A percentile compares a stretch with the other conserved stretches of the same genome.
Conservation (phyloP, 2,113 vertebrate genomes). For the Ciconia maguari region DNA sequence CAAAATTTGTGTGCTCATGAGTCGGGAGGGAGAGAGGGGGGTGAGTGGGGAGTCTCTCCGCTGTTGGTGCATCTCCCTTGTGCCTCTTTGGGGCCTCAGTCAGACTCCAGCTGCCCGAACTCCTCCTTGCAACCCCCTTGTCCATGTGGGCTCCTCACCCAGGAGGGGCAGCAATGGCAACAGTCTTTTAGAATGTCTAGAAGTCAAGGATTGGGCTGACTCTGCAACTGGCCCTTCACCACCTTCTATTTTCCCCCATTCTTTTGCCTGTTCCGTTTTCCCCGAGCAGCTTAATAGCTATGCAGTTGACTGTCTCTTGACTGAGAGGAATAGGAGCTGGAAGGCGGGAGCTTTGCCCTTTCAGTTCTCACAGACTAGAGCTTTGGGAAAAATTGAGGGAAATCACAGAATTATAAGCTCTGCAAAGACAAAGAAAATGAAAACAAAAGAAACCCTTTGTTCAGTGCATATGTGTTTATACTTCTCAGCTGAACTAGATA, state of each 20-base stretch:
- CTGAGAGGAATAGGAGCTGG: background rate
- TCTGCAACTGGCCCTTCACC: background rate
- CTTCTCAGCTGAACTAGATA: background rate
- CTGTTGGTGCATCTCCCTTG: background rate
- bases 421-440: background rate
- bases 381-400: background rate
- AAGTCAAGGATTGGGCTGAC: background rate
- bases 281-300: background rate
- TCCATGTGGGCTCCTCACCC: background rate
- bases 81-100: background rate
- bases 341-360: background rate
- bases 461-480: background rate
- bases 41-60: background rate
- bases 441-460: background rate
- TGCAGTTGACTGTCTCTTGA: background rate
- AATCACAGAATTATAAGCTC: background rate
- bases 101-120: background rate
- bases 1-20: rapidly evolving
- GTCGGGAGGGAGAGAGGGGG: background rate
- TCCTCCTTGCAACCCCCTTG: background rate
- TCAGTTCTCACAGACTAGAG: background rate
- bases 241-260: background rate
- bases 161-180: background rate
- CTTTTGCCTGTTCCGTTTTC: background rate
- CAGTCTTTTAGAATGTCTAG: background rate